phyloP scores from a whole-genome alignment of 2,888 invertebrate genomes.

The Drosophila nr. perissopoda region DNA sequence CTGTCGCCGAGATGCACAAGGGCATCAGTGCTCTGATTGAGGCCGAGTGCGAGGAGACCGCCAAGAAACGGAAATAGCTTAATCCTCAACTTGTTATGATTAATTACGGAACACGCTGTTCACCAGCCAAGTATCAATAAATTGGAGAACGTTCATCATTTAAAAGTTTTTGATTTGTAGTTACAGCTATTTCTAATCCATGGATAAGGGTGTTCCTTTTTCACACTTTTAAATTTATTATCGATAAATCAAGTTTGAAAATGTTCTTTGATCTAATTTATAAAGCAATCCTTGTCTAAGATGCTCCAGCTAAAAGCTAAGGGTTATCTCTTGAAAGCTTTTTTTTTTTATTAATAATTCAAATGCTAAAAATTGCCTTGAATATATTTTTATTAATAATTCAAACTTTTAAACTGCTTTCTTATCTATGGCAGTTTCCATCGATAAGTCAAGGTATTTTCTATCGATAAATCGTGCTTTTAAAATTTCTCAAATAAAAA shows the following conservation, averaged over 20 bases:
- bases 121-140: not conserved
- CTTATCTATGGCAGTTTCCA: not conserved
- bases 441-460: not conserved
- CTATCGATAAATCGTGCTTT: not conserved
- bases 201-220: not conserved
- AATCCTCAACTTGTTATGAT: not conserved
- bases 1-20: conserved; percentile 95
- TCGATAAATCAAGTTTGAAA: not conserved
- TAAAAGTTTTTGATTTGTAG: not conserved
- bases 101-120: not conserved
- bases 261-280: not conserved
- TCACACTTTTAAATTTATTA: not conserved
- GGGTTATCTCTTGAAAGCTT: too few relatives aligned
- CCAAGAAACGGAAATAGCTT: not conserved
- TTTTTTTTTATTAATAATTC: too few relatives aligned
- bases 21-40: conserved; percentile 97
- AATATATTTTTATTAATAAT: not conserved
- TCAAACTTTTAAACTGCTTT: not conserved
- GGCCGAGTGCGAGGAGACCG: conserved; percentile 87
- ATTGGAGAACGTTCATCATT: not conserved
- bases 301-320: not conserved
- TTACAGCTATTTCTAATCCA: too few relatives aligned
- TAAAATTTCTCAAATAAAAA: not conserved
- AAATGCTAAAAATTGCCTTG: too few relatives aligned
- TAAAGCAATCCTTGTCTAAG: not conserved